Percentiles rank a stretch among this genome's conserved stretches.
Conservation (phyloP, 2,113 vertebrate genomes). For the Pseudolaguvia tuberculata region DNA sequence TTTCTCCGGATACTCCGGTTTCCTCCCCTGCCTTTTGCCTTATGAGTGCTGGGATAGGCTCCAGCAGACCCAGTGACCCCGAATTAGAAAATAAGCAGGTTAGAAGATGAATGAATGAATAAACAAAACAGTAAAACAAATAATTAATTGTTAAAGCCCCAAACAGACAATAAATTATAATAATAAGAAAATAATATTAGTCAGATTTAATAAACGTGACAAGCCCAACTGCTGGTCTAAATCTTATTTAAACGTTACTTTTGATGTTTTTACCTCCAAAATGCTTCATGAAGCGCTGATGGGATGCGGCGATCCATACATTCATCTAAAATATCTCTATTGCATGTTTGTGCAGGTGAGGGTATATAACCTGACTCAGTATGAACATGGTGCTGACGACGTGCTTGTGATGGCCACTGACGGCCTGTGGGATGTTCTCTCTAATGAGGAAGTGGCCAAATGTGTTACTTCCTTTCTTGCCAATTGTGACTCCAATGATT, state of each 20-base stretch:
- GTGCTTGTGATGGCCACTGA: slow-evolving; percentile 91
- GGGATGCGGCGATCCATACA: not conserved
- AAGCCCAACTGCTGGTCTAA: not conserved
- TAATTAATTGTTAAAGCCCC: too few species aligned
- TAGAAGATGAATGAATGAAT: not conserved
- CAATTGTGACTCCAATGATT: slow-evolving; percentile 93
- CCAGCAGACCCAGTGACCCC: too few species aligned
- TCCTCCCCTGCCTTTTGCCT: too few species aligned
- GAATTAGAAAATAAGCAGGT: too few species aligned
- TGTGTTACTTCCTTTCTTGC: slow-evolving; percentile 84
- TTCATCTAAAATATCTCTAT: not conserved
- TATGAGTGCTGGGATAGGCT: too few species aligned
- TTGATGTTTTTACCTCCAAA: slow-evolving; percentile 14
- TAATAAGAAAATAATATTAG: too few species aligned
- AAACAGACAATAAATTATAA: too few species aligned
- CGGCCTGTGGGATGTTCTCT: slow-evolving; percentile 94
- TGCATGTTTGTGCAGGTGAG: slow-evolving; percentile 70
- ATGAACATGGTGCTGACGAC: slow-evolving; percentile 84
- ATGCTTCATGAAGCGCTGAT: not conserved
- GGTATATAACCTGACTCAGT: slow-evolving; percentile 80
- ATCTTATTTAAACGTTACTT: not conserved
- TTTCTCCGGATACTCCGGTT: too few species aligned
- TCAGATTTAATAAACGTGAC: too few species aligned
- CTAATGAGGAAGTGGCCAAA: slow-evolving; percentile 91
- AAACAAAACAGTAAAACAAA: too few species aligned